A percentile compares a stretch with the other conserved stretches of the same genome.
Evolutionary conservation across 2,113 vertebrate species (phyloP).

Genomic region (Cinclus mexicanus): DNA sequence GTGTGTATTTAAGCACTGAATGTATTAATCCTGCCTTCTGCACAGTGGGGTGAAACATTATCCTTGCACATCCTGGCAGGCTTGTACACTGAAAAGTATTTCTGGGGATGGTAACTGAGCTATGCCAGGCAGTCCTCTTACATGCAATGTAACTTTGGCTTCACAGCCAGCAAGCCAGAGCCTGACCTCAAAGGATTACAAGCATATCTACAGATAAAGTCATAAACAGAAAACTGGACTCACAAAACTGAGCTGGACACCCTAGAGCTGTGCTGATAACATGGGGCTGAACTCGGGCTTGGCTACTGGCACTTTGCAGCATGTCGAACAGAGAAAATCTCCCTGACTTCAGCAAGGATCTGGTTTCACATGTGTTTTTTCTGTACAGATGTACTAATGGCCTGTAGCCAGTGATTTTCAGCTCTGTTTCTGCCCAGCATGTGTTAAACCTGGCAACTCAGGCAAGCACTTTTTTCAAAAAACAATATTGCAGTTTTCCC

Average conservation of each 20-base stretch:
- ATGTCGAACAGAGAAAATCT: not conserved
- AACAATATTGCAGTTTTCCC: not conserved
- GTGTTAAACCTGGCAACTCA: not conserved
- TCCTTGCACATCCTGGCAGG: not conserved
- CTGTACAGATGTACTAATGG: not conserved
- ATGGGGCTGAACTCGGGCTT: not conserved
- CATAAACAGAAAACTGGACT: not conserved
- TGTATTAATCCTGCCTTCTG: not conserved
- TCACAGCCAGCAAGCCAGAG: not conserved
- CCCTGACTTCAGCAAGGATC: not conserved
- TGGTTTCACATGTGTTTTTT: not conserved
- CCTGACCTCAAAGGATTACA: not conserved
- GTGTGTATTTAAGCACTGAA: not conserved
- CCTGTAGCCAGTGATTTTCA: slow-evolving; percentile 14
- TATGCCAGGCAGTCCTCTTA: not conserved
- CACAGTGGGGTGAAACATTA: not conserved
- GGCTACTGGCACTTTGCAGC: not conserved
- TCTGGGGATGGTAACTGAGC: not conserved
- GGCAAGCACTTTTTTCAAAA: not conserved
- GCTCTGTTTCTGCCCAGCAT: not conserved
- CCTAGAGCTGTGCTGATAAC: not conserved
- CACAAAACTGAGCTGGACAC: not conserved
- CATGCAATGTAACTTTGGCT: not conserved
- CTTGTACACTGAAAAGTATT: not conserved
- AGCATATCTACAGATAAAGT: not conserved